phyloP scores from a whole-genome alignment of 1,140 invertebrate genomes.

The Catajapyx aquilonaris region DNA sequence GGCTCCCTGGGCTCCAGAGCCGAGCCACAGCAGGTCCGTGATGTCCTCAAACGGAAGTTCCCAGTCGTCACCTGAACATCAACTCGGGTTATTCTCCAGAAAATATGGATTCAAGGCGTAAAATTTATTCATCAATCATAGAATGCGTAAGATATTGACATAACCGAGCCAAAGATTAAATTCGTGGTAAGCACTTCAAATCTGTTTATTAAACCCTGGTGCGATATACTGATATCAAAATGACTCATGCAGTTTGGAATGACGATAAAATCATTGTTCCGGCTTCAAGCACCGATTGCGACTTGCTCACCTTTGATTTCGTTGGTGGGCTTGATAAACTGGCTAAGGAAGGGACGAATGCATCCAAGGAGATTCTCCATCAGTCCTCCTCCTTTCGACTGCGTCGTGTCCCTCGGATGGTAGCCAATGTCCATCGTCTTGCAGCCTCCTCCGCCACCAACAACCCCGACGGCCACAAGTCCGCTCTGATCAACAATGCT shows the following conservation, averaged over 20 bases:
- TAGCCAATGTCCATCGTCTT: conserved; percentile 17
- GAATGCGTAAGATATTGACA: no score
- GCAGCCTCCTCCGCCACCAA: no score
- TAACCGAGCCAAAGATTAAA: background rate
- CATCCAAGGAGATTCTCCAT: conserved; percentile 68
- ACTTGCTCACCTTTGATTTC: conserved; percentile 33
- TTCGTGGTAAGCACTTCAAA: background rate
- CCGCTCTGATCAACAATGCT: no score
- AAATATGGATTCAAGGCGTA: no score
- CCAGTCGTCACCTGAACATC: conserved; percentile 50
- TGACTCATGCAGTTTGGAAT: background rate
- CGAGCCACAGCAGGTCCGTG: conserved; percentile 76
- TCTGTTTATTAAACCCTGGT: background rate
- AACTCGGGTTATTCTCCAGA: conserved; percentile 3
- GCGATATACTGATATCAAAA: background rate
- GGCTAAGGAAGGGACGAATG: conserved; percentile 59
- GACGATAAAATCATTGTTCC: background rate
- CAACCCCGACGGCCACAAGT: no score
- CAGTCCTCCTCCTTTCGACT: conserved; percentile 28
- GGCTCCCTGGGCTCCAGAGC: conserved; percentile 86
- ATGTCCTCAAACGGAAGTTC: conserved; percentile 88
- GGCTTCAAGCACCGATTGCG: background rate
- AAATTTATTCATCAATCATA: no score
- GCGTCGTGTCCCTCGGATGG: no score
- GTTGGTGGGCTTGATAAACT: conserved; percentile 52